Evolutionary conservation across 2,888 invertebrate genomes (phyloP), one percentile per base, ranked within the genome.

Genomic region (Pseudococcus jackbeardsleyi): DNA sequence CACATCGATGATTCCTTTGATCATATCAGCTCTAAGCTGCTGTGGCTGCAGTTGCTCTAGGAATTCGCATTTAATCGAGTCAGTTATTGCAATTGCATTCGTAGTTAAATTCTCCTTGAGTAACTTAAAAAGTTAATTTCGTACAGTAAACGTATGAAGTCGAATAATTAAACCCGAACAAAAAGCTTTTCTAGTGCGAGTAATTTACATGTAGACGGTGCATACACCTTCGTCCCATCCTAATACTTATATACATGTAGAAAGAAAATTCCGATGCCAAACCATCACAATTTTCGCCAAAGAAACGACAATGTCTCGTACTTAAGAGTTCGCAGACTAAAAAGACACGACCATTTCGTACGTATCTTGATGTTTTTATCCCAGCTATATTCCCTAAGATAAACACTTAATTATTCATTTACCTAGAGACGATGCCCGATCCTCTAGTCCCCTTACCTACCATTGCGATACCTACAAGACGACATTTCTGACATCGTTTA

Each of bases 401-500:
- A 77, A 77, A 42, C 42, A 42, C 77, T 72, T 77, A 39, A 77
- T 77, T 77, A 77, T 42, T 42, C 77, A 42, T 77, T 77, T 42
- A 77, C n/a, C 68, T 68, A 26, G 26, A 26, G 15, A 77, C 77
- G 39, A 77, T 39, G 39, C 26, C 22, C 68, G 22, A 68, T 33
- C 68, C 68, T 9, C 22, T 11, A 12, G 68, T 42, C 22, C 68
- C 7, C 68, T n/a, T n/a, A n/a, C n/a, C n/a, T 11, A 12, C 22
- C 6, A 22, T n/a, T 6, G n/a, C 8, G 19, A 72, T 33, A 17
- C 33, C 26, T 39, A 77, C 77, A 77, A 77, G 42, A 77, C 8
- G 42, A 42, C 77, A 77, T 17, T 77, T 77, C 77, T 77, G 77
- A 77, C 77, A 77, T 22, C 77, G 77, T 77, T 77, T 77, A 77